phyloP scores from a whole-genome alignment of 2,888 invertebrate genomes.

The Cryptocephalus primarius region DNA sequence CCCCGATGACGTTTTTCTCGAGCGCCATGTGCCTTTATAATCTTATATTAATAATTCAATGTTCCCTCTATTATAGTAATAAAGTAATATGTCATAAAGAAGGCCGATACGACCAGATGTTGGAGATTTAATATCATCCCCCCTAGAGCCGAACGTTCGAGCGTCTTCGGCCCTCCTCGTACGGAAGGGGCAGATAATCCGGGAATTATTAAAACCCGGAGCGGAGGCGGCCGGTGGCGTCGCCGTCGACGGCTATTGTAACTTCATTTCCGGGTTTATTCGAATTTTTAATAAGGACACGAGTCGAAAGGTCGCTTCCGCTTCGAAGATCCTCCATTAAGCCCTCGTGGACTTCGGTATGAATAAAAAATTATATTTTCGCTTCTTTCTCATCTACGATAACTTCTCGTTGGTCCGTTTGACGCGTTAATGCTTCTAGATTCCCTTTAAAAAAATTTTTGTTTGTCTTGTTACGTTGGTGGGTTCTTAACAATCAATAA shows the following conservation, averaged over 20 bases:
- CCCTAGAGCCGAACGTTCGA: slow-evolving; percentile 14
- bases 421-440: too few relatives aligned
- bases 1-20: background rate
- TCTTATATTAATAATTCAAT: slow-evolving; percentile 41
- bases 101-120: slow-evolving; percentile 35
- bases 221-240: background rate
- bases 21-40: slow-evolving; percentile 31
- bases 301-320: background rate
- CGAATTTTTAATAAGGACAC: slow-evolving; percentile 10
- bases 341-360: too few relatives aligned
- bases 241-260: slow-evolving; percentile 9
- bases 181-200: background rate
- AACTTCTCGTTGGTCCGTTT: too few relatives aligned
- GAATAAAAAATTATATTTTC: too few relatives aligned
- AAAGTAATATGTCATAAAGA: slow-evolving; percentile 40
- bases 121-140: slow-evolving; percentile 36
- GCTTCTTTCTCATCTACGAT: too few relatives aligned
- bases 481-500: too few relatives aligned
- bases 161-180: slow-evolving; percentile 8
- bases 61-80: slow-evolving; percentile 40
- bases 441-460: too few relatives aligned
- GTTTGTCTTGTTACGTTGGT: too few relatives aligned
- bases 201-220: slow-evolving; percentile 13
- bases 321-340: too few relatives aligned
- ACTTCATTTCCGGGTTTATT: slow-evolving; percentile 16